Conservation (phyloP, 2,888 invertebrate genomes). For the Rutpela maculata region DNA sequence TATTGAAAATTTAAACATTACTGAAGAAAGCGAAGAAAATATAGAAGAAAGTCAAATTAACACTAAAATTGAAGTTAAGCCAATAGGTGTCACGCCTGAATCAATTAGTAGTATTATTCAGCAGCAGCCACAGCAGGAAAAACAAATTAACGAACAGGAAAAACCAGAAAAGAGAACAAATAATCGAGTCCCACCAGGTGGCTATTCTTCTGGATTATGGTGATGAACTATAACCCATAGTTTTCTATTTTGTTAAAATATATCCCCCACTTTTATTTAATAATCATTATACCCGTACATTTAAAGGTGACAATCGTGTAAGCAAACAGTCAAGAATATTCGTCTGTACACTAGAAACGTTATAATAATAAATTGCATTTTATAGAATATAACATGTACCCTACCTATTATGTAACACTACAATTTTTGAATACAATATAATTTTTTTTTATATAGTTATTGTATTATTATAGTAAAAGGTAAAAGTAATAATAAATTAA, state of each 20-base stretch:
- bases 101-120: slow-evolving; percentile 52
- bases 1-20: slow-evolving; percentile 36
- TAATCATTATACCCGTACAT: neutral
- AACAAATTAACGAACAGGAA: slow-evolving; percentile 39
- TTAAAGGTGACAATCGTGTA: neutral
- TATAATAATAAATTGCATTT: slow-evolving; percentile 3
- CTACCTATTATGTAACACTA: too few species aligned
- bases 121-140: slow-evolving; percentile 43
- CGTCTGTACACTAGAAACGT: neutral
- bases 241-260: neutral
- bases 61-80: neutral
- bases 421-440: neutral
- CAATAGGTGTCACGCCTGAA: slow-evolving; percentile 10
- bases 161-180: slow-evolving; percentile 30
- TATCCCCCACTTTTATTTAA: neutral
- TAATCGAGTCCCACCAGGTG: slow-evolving; percentile 59
- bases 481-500: neutral
- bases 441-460: neutral
- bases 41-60: slow-evolving; percentile 19
- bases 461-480: too few species aligned
- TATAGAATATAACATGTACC: neutral
- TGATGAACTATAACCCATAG: slow-evolving; percentile 32
- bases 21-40: slow-evolving; percentile 17
- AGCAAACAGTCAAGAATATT: neutral
- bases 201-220: slow-evolving; percentile 61